Conservation (phyloP, 1,140 invertebrate genomes). For the Halesus radiatus region DNA sequence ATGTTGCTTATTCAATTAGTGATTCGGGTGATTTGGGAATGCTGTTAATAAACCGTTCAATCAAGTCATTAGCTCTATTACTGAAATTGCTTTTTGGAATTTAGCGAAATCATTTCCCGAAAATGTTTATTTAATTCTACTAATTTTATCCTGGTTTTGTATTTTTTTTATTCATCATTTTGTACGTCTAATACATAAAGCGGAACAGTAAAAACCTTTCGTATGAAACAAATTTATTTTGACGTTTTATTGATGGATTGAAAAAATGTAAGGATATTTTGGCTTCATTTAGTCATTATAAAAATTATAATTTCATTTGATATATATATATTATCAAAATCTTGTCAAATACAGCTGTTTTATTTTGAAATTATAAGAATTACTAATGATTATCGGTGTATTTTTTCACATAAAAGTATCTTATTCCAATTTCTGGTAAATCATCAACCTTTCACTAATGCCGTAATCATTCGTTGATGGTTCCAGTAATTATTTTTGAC, state of each 20-base stretch:
- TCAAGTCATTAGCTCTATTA: neutral
- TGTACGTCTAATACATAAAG: too few species aligned
- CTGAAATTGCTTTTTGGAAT: neutral
- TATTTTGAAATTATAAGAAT: neutral
- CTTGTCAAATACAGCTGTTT: too few species aligned
- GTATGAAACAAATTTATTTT: too few species aligned
- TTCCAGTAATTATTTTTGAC: conserved; percentile 3
- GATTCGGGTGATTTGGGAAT: conserved; percentile 3
- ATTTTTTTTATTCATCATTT: too few species aligned
- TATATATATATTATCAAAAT: too few species aligned
- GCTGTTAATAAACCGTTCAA: conserved; percentile 19
- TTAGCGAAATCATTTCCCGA: neutral
- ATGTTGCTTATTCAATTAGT: conserved; percentile 12
- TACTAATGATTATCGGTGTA: too few species aligned
- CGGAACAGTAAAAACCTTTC: too few species aligned
- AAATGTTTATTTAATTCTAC: neutral
- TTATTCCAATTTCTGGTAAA: neutral
- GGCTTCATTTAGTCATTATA: too few species aligned
- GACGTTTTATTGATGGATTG: too few species aligned
- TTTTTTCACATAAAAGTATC: too few species aligned
- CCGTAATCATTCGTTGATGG: neutral
- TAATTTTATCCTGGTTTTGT: neutral
- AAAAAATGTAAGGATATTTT: too few species aligned
- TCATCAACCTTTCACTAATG: neutral
- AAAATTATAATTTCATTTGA: too few species aligned